Evolutionary conservation across 92 coral and sea anemone genomes (phyloP).

Genomic region (Parazoanthus atlanticus): DNA sequence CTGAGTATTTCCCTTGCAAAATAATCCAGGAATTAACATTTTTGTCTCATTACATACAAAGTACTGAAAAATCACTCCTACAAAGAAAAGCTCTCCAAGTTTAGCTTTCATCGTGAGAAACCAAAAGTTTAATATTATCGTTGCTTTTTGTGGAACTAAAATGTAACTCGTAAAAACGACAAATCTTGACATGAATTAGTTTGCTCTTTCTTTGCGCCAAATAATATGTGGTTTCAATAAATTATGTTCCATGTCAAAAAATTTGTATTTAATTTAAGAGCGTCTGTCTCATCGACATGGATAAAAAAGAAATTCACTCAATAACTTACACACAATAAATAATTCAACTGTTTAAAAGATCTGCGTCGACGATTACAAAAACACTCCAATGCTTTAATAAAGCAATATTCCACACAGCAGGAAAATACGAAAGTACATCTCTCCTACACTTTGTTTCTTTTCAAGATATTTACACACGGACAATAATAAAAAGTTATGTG

Average conservation of each 20-base stretch:
- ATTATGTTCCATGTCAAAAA: not conserved
- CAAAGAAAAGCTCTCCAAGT: not conserved
- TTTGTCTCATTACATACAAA: no score
- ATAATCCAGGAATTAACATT: no score
- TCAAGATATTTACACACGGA: not conserved
- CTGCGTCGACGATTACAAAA: not conserved
- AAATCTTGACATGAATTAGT: not conserved
- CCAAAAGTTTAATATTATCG: not conserved
- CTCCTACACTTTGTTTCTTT: not conserved
- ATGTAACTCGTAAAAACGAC: not conserved
- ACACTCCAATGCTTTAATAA: not conserved
- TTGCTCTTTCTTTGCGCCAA: not conserved
- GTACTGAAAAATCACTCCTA: no score
- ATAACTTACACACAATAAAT: not conserved
- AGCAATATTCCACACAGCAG: not conserved
- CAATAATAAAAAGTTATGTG: not conserved
- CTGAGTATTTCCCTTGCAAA: no score
- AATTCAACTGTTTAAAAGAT: not conserved
- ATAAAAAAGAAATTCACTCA: not conserved
- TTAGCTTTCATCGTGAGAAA: not conserved
- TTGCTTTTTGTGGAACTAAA: not conserved
- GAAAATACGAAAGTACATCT: not conserved
- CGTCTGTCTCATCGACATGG: not conserved
- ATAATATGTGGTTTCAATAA: conserved; percentile 10
- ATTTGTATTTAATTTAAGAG: conserved; percentile 9